These are phyloP conservation scores for Octonoba sinensis DNA, from an alignment of 2,888 invertebrate genomes.

Conservation along the genomic window DNA sequence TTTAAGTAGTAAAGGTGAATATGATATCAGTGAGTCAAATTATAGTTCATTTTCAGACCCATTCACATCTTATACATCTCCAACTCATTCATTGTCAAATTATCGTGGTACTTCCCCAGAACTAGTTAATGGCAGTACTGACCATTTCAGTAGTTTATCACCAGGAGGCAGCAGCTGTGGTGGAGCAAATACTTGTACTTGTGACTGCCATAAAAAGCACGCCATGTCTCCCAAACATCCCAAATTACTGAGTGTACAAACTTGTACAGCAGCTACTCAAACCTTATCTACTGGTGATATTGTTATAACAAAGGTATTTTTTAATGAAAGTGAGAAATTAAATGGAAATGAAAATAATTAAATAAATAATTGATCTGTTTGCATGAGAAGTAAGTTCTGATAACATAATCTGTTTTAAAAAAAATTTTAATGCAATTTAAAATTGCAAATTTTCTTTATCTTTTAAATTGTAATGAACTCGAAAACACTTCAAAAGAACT, in stretches of 20 bases:
- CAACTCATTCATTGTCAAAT: conserved; percentile 59
- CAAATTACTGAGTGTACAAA: conserved; percentile 70
- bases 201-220: conserved; percentile 63
- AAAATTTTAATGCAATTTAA: too few species aligned
- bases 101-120: conserved; percentile 54
- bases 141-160: conserved; percentile 59
- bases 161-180: conserved; percentile 58
- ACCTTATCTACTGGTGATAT: conserved; percentile 93
- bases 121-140: conserved; percentile 53
- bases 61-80: conserved; percentile 54
- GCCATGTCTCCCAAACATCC: conserved; percentile 35
- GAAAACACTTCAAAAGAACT: too few species aligned
- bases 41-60: conserved; percentile 60
- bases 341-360: conserved; percentile 31
- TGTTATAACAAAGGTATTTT: conserved; percentile 77
- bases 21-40: conserved; percentile 57
- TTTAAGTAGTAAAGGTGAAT: conserved; percentile 58
- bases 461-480: too few species aligned
- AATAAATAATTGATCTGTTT: too few species aligned
- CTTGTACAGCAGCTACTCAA: conserved; percentile 79
- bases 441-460: too few species aligned
- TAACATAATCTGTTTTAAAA: too few species aligned
- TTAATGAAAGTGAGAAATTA: conserved; percentile 56
- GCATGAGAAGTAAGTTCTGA: too few species aligned
- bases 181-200: conserved; percentile 56